These are phyloP conservation scores for Globodera rostochiensis DNA, from an alignment of 1,140 invertebrate species.

Conservation along the genomic window DNA sequence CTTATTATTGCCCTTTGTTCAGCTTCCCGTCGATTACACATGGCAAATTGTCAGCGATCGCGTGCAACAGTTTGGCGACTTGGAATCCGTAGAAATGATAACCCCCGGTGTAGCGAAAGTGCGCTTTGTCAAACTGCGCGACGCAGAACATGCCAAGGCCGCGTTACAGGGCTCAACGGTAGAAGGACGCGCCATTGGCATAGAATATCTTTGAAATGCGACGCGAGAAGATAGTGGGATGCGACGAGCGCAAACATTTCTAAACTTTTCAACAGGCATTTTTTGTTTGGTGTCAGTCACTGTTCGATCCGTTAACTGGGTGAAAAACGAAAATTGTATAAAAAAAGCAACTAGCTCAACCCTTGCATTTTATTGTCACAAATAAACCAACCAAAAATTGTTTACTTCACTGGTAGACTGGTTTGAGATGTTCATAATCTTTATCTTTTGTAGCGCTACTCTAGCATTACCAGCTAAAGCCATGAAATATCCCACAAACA, in stretches of 20 bases:
- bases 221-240: neutral
- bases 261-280: neutral
- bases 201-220: constrained; percentile 54
- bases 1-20: constrained; percentile 29
- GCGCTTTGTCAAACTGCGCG: constrained; percentile 52
- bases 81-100: constrained; percentile 62
- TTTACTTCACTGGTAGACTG: no score
- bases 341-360: no score
- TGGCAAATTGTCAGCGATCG: constrained; percentile 65
- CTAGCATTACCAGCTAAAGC: neutral
- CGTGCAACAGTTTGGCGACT: constrained; percentile 57
- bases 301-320: no score
- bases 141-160: constrained; percentile 55
- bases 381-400: no score
- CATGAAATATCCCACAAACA: neutral
- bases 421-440: no score
- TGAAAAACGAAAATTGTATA: no score
- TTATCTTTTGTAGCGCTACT: no score
- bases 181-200: constrained; percentile 55
- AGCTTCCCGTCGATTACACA: constrained; percentile 64
- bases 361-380: no score
- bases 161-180: constrained; percentile 55
- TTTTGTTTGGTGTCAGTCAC: neutral
- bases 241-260: neutral
- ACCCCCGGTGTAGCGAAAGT: constrained; percentile 58